A percentile compares a stretch with the other conserved stretches of the same genome.
These are phyloP conservation scores for Ictalurus furcatus DNA, from an alignment of 2,113 vertebrate genomes.

Conservation along the genomic window DNA sequence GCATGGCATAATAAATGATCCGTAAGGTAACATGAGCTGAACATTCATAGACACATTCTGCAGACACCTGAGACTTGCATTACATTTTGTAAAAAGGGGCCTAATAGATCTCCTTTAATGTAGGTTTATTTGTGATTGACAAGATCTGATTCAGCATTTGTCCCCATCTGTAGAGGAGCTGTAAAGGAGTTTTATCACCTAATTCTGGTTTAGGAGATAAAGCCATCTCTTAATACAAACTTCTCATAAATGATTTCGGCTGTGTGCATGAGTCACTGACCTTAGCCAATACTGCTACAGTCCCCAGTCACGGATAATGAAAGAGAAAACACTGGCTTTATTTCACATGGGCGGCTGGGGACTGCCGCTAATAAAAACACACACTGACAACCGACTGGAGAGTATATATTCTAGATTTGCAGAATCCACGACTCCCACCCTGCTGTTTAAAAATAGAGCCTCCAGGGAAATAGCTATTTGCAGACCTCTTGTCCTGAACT, in stretches of 20 bases:
- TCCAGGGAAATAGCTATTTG: conserved; percentile 38
- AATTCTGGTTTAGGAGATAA: conserved; percentile 74
- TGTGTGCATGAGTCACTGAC: conserved; percentile 64
- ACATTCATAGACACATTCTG: too few species aligned
- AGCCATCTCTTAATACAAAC: conserved; percentile 70
- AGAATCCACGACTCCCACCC: conserved; percentile 1
- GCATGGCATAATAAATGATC: too few species aligned
- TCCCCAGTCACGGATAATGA: conserved; percentile 47
- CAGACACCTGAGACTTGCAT: too few species aligned
- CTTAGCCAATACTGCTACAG: conserved; percentile 53
- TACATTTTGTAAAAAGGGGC: too few species aligned
- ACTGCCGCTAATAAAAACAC: conserved; percentile 36
- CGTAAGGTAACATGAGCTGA: too few species aligned
- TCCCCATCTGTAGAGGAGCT: neutral
- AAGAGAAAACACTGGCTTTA: conserved; percentile 43
- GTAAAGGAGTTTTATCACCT: conserved; percentile 66
- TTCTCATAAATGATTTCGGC: conserved; percentile 64
- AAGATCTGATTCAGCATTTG: conserved; percentile 65
- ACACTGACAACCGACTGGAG: conserved; percentile 17
- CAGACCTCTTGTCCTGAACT: conserved; percentile 32
- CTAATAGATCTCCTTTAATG: too few species aligned
- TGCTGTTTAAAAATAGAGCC: conserved; percentile 30
- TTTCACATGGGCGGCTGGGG: conserved; percentile 32
- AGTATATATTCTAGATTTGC: conserved; percentile 32
- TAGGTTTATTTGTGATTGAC: neutral